Evolutionary conservation across 2,797 vertebrate genomes (phyloP).

Genomic region (Toxotes lorentzi): DNA sequence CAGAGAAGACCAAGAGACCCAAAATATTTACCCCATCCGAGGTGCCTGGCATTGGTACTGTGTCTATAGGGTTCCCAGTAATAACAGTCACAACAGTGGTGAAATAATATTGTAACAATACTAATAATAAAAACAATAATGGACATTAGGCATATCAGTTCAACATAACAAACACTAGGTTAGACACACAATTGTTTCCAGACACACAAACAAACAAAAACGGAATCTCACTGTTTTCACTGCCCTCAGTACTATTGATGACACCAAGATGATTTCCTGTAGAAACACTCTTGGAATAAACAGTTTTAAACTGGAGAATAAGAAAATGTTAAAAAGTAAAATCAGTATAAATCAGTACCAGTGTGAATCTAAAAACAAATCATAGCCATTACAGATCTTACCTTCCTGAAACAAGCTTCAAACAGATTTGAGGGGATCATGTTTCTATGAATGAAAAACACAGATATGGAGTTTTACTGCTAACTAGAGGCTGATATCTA

Average conservation of each 20-base stretch:
- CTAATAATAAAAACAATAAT: not conserved
- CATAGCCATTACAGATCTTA: slow-evolving; percentile 57
- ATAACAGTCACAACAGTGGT: not conserved
- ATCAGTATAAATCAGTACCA: not conserved
- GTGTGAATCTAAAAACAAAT: not conserved
- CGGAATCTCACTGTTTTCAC: slow-evolving; percentile 30
- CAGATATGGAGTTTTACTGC: not conserved
- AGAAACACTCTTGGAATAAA: slow-evolving; percentile 28
- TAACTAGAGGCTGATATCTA: not conserved
- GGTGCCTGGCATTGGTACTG: slow-evolving; percentile 81
- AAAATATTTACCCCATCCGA: slow-evolving; percentile 87
- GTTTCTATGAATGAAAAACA: slow-evolving; percentile 78
- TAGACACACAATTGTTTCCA: not conserved
- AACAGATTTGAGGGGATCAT: slow-evolving; percentile 91
- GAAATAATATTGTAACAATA: not conserved
- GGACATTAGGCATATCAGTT: not conserved
- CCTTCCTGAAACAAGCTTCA: slow-evolving; percentile 93
- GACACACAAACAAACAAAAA: not conserved
- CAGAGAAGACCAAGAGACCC: slow-evolving; percentile 85
- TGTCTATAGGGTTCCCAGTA: not conserved
- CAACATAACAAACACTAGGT: not conserved
- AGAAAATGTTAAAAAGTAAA: not conserved
- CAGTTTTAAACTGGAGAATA: slow-evolving; percentile 43
- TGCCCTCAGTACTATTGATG: slow-evolving; percentile 10
- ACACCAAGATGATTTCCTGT: not conserved